These are phyloP conservation scores for Uria lomvia DNA, from an alignment of 2,113 vertebrate genomes.

Conservation along the genomic window DNA sequence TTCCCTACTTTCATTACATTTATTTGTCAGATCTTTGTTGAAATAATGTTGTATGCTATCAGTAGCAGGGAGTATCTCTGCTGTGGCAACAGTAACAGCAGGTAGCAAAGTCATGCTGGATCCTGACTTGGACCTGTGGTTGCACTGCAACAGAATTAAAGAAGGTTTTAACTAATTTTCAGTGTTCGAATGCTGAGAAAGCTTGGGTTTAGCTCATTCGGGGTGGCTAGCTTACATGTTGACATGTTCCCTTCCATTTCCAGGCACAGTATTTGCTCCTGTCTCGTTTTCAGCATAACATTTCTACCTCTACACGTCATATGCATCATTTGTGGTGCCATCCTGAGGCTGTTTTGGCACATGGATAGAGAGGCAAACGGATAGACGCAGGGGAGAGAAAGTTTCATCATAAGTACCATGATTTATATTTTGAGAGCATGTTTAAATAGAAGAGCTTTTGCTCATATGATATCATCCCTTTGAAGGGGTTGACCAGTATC, in stretches of 20 bases:
- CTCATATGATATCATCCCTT: background rate
- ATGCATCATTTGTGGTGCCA: too few relatives aligned
- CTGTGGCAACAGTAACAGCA: background rate
- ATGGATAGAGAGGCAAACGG: background rate
- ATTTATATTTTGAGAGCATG: background rate
- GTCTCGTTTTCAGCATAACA: background rate
- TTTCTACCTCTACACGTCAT: background rate
- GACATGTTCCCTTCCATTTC: background rate
- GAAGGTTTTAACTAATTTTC: background rate
- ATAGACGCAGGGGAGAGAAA: background rate
- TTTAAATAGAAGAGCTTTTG: background rate
- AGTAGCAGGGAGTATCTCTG: background rate
- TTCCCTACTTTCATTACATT: background rate
- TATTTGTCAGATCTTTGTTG: background rate
- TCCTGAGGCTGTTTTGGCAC: background rate
- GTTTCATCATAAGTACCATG: background rate
- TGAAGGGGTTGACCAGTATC: background rate
- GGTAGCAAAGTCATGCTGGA: background rate
- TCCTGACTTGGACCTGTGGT: background rate
- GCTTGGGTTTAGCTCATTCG: background rate
- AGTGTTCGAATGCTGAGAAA: background rate
- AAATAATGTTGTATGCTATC: background rate
- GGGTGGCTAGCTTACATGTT: background rate
- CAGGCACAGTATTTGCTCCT: background rate
- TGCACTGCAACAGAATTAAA: background rate